phyloP scores from a whole-genome alignment of 2,113 vertebrate genomes.

The Pycnonotus jocosus region DNA sequence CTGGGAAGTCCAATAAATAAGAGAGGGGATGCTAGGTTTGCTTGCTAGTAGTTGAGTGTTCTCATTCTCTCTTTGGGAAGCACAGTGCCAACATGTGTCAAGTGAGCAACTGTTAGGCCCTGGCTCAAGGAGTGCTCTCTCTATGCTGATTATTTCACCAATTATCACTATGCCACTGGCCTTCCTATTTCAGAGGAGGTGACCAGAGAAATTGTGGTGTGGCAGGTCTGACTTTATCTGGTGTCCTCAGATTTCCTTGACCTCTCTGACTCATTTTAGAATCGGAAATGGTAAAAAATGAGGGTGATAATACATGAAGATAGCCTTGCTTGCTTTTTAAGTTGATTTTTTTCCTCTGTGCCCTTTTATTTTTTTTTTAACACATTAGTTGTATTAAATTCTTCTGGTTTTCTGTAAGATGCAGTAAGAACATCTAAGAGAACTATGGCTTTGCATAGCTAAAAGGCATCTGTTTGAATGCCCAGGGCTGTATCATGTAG shows the following conservation, averaged over 20 bases:
- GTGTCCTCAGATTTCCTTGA: slow-evolving; percentile 20
- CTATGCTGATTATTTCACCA: slow-evolving; percentile 13
- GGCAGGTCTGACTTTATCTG: neutral
- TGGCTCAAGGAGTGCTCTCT: neutral
- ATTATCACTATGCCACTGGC: slow-evolving; percentile 11
- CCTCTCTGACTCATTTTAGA: neutral
- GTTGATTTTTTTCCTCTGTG: neutral
- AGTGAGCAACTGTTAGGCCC: neutral
- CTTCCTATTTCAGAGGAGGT: neutral
- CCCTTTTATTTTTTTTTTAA: neutral
- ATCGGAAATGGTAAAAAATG: neutral
- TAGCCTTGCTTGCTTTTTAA: neutral
- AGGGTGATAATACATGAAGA: neutral
- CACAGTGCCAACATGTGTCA: neutral
- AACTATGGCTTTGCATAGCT: neutral
- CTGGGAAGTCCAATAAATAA: neutral
- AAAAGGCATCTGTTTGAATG: neutral
- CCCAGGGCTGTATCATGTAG: neutral
- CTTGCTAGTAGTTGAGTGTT: neutral
- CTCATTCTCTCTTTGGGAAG: neutral
- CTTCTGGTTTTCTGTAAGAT: accelerated
- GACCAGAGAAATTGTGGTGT: neutral
- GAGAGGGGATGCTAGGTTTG: neutral
- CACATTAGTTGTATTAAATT: neutral
- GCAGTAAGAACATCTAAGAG: neutral